Conservation (phyloP, 2,888 invertebrate species). For the Pediacus dermestoides region DNA sequence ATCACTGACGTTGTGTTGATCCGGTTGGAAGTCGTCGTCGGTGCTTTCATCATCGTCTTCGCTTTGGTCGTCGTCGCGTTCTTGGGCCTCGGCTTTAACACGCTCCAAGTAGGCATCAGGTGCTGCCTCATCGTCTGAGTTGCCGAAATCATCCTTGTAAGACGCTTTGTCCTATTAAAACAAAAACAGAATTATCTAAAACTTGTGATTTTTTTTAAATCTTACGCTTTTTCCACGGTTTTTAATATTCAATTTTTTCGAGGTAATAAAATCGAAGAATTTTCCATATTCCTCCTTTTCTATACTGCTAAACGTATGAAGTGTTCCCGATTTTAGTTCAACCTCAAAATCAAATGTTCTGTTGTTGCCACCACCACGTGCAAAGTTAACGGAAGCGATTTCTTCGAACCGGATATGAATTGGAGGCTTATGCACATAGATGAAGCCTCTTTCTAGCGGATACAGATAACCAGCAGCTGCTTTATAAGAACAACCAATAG, state of each 20-base stretch:
- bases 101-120: slow-evolving; percentile 95
- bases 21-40: slow-evolving; percentile 87
- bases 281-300: slow-evolving; percentile 98
- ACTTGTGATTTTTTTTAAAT: slow-evolving; percentile 19
- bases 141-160: slow-evolving; percentile 85
- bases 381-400: slow-evolving; percentile 90
- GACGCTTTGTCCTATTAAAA: slow-evolving; percentile 65
- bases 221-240: slow-evolving; percentile 86
- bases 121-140: slow-evolving; percentile 88
- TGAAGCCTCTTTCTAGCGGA: slow-evolving; percentile 95
- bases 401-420: slow-evolving; percentile 96
- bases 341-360: slow-evolving; percentile 89
- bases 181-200: slow-evolving; percentile 7
- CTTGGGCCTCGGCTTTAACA: slow-evolving; percentile 93
- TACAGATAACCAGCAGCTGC: slow-evolving; percentile 96
- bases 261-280: slow-evolving; percentile 89
- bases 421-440: slow-evolving; percentile 98
- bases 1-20: slow-evolving; percentile 82
- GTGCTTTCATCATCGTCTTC: slow-evolving; percentile 72
- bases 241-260: slow-evolving; percentile 92
- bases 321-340: slow-evolving; percentile 80
- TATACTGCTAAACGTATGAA: slow-evolving; percentile 95
- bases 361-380: slow-evolving; percentile 86
- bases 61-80: slow-evolving; percentile 62
- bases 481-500: slow-evolving; percentile 94